phyloP scores from a whole-genome alignment of 2,113 vertebrate species.

The Corythaixoides concolor region DNA sequence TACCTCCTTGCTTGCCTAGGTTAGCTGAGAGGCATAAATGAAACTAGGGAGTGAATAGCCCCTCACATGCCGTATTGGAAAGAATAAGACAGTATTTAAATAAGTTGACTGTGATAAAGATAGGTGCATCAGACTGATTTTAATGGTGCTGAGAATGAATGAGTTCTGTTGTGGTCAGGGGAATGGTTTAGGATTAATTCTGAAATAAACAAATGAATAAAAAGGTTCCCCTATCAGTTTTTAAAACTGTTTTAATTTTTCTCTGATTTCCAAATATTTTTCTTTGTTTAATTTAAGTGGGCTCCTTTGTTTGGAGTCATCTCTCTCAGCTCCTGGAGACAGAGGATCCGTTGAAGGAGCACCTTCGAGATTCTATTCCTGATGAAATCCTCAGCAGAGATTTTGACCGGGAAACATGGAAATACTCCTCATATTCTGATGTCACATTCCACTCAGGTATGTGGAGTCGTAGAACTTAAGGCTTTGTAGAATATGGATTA shows the following conservation, averaged over 20 bases:
- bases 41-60: neutral
- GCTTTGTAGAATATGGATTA: neutral
- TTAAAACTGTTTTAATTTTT: neutral
- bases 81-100: neutral
- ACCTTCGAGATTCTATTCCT: slow-evolving; percentile 78
- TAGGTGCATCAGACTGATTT: neutral
- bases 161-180: neutral
- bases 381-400: slow-evolving; percentile 84
- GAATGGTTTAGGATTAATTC: neutral
- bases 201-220: neutral
- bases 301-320: slow-evolving; percentile 90
- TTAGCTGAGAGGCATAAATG: neutral
- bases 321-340: slow-evolving; percentile 83
- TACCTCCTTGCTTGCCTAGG: neutral
- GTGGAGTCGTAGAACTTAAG: neutral
- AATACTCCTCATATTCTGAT: slow-evolving; percentile 87
- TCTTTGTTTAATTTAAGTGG: slow-evolving; percentile 72
- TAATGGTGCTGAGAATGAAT: neutral
- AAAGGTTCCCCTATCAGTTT: neutral
- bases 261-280: neutral
- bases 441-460: slow-evolving; percentile 79
- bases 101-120: neutral
- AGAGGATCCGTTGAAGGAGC: slow-evolving; percentile 81
- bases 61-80: neutral
- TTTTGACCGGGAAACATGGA: slow-evolving; percentile 82